A percentile compares a stretch with the other conserved stretches of the same genome.
Conservation (phyloP, 64 coral and sea anemone species). For the Stichodactyla mertensii region DNA sequence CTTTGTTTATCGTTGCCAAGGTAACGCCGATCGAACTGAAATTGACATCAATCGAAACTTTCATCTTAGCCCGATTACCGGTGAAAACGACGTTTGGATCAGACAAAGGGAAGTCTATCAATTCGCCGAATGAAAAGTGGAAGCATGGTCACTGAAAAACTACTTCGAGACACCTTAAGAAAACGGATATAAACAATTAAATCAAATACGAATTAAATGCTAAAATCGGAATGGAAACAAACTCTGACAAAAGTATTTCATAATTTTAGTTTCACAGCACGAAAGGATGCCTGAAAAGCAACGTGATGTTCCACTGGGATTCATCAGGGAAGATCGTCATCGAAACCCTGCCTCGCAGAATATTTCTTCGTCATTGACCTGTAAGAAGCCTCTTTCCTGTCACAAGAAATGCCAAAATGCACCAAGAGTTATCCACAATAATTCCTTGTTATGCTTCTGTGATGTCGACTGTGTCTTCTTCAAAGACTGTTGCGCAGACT, state of each 20-base stretch:
- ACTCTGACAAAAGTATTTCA: not conserved
- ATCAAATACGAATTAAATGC: too few relatives aligned
- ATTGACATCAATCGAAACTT: too few relatives aligned
- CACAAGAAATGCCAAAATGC: not conserved
- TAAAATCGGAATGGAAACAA: too few relatives aligned
- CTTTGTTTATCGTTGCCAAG: too few relatives aligned
- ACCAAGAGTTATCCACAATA: not conserved
- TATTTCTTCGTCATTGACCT: not conserved
- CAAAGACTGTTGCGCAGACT: slow-evolving; percentile 16
- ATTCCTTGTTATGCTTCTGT: not conserved
- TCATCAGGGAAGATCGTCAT: not conserved
- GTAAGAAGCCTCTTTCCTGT: not conserved
- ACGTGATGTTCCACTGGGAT: not conserved
- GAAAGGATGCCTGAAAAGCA: not conserved
- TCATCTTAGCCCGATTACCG: too few relatives aligned
- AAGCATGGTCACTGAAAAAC: too few relatives aligned
- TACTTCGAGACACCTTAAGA: too few relatives aligned
- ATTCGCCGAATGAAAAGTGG: too few relatives aligned
- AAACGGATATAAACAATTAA: too few relatives aligned
- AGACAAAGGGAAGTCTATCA: too few relatives aligned
- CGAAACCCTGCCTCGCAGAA: not conserved
- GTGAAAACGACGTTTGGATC: too few relatives aligned
- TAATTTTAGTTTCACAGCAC: not conserved
- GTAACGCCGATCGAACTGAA: too few relatives aligned
- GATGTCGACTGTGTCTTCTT: slow-evolving; percentile 5